Evolutionary conservation across 2,888 invertebrate species (phyloP).

Genomic region (Tipula unca): DNA sequence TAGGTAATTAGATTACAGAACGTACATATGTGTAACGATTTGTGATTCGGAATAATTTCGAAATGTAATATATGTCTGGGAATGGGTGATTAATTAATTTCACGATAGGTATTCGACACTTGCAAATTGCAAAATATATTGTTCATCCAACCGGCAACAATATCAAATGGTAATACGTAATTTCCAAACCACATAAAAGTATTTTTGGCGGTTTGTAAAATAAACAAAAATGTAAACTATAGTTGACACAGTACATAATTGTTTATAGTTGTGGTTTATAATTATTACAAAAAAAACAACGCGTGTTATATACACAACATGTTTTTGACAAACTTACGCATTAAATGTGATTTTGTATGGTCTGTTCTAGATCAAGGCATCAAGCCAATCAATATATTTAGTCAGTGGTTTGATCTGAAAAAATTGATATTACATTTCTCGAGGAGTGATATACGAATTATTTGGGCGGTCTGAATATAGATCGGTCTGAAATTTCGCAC

Average conservation of each 20-base stretch:
- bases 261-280: background rate
- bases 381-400: no score
- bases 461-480: no score
- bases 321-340: background rate
- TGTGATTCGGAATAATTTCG: no score
- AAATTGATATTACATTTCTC: no score
- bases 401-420: no score
- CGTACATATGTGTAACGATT: no score
- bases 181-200: background rate
- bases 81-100: no score
- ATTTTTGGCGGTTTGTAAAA: background rate
- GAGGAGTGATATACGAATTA: no score
- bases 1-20: no score
- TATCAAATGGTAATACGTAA: background rate
- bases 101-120: no score
- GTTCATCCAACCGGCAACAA: background rate
- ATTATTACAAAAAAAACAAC: background rate
- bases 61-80: no score
- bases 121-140: background rate
- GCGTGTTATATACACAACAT: background rate
- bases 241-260: background rate
- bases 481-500: no score
- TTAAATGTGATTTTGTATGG: background rate
- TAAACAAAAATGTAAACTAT: background rate
- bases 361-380: background rate